Percentiles rank a stretch among this genome's conserved stretches.
Evolutionary conservation across 2,888 invertebrate species (phyloP).

Genomic region (Noctua janthina): DNA sequence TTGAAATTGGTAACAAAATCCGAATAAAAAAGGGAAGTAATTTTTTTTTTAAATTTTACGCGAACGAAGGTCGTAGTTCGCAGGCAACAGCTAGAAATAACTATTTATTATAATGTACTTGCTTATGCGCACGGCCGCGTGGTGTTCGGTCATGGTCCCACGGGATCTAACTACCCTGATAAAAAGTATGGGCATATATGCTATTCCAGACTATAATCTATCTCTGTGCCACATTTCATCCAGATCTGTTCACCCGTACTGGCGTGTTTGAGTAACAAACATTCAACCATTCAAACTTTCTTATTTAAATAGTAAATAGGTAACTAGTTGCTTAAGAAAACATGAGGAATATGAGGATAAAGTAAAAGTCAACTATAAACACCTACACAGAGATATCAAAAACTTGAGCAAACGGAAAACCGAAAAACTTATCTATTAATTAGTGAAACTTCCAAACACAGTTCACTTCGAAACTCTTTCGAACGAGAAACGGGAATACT

Average conservation of each 20-base stretch:
- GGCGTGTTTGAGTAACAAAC: background rate
- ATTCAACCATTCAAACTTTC: too few relatives aligned
- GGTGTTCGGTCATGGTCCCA: background rate
- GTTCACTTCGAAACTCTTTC: background rate
- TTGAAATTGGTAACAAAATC: too few relatives aligned
- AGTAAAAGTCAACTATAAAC: background rate
- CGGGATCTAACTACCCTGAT: background rate
- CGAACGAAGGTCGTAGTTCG: too few relatives aligned
- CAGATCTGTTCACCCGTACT: too few relatives aligned
- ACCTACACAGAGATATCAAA: background rate
- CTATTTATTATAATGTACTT: too few relatives aligned
- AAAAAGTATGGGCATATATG: too few relatives aligned
- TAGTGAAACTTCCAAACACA: background rate
- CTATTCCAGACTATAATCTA: too few relatives aligned
- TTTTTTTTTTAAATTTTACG: too few relatives aligned
- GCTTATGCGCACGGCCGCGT: background rate
- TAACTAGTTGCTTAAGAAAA: background rate
- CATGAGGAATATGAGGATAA: background rate
- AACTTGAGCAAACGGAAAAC: background rate
- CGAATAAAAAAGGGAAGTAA: too few relatives aligned
- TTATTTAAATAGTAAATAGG: too few relatives aligned
- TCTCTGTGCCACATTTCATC: too few relatives aligned
- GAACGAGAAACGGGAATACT: conserved; percentile 20
- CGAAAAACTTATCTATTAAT: background rate
- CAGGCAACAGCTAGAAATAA: too few relatives aligned